Conservation (phyloP, 2,113 vertebrate genomes). For the Petrocephalus zakoni region DNA sequence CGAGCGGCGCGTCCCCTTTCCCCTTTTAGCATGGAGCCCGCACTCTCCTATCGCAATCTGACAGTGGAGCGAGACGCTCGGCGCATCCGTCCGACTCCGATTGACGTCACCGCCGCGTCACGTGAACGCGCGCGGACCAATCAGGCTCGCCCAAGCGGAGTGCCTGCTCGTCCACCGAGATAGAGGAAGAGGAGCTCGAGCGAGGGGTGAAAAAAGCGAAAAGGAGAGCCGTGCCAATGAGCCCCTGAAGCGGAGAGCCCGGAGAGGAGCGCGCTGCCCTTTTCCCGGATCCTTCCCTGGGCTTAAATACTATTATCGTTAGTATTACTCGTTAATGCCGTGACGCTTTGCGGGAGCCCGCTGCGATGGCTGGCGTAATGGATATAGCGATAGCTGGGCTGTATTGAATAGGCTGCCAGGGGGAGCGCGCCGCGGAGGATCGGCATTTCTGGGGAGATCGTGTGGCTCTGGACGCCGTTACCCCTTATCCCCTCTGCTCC, state of each 20-base stretch:
- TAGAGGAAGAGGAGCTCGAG: slow-evolving; percentile 42
- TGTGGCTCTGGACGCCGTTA: slow-evolving; percentile 29
- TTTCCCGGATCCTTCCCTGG: slow-evolving; percentile 30
- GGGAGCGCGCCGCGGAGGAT: slow-evolving; percentile 43
- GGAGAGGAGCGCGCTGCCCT: slow-evolving; percentile 32
- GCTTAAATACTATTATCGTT: not conserved
- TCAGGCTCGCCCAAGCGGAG: slow-evolving; percentile 49
- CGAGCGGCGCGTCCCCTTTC: slow-evolving; percentile 18
- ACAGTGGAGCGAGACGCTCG: slow-evolving; percentile 56
- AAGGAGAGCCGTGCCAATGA: slow-evolving; percentile 50
- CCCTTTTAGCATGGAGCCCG: slow-evolving; percentile 16
- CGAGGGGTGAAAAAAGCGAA: not conserved
- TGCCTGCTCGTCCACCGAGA: slow-evolving; percentile 52
- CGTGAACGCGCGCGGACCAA: slow-evolving; percentile 62
- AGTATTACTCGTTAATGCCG: slow-evolving; percentile 2
- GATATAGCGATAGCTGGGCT: slow-evolving; percentile 61
- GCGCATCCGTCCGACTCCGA: slow-evolving; percentile 71
- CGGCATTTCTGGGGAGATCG: slow-evolving; percentile 49
- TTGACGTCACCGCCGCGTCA: slow-evolving; percentile 73
- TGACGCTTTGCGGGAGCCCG: slow-evolving; percentile 43
- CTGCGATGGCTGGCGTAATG: slow-evolving; percentile 41
- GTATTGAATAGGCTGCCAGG: slow-evolving; percentile 53
- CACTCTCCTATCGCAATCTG: slow-evolving; percentile 32
- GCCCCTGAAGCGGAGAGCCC: slow-evolving; percentile 37
- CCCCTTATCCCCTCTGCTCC: slow-evolving; percentile 5